A percentile compares a stretch with the other conserved stretches of the same genome.
phyloP scores from a whole-genome alignment of 2,888 invertebrate genomes.

The Phyto melanocephala region DNA sequence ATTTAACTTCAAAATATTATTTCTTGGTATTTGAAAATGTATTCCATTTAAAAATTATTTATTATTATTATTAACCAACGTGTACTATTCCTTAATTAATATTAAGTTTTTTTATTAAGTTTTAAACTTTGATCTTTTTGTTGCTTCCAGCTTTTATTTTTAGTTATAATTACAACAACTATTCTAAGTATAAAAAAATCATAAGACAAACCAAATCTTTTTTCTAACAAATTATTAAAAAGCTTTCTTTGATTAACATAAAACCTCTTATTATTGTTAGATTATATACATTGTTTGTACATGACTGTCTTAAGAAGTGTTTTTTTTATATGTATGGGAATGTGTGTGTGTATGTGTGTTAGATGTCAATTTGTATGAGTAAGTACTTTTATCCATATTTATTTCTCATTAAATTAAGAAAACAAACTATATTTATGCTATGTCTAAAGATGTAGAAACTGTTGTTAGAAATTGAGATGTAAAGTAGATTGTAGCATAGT shows the following conservation, averaged over 20 bases:
- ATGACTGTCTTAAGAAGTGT: background rate
- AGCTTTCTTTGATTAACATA: background rate
- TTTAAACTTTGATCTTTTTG: constrained; percentile 2
- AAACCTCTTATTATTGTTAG: constrained; percentile 17
- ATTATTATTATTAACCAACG: too few species aligned
- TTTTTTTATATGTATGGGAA: background rate
- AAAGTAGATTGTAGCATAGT: background rate
- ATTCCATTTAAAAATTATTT: too few species aligned
- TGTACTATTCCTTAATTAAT: background rate
- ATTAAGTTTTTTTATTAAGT: background rate
- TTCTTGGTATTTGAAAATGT: too few species aligned
- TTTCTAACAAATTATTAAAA: constrained; percentile 22
- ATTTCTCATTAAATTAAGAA: constrained; percentile 48
- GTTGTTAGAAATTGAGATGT: background rate
- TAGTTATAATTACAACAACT: background rate
- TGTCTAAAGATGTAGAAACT: background rate
- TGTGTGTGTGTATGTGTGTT: background rate
- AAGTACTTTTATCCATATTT: constrained; percentile 25
- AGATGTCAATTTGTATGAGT: background rate
- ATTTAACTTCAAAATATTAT: too few species aligned
- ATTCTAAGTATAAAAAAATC: background rate
- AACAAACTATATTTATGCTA: background rate
- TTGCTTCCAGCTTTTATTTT: background rate
- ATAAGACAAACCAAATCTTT: background rate
- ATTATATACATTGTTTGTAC: background rate